These are phyloP conservation scores for Eustalomyia histrio DNA, from an alignment of 2,888 invertebrate species.

Conservation along the genomic window DNA sequence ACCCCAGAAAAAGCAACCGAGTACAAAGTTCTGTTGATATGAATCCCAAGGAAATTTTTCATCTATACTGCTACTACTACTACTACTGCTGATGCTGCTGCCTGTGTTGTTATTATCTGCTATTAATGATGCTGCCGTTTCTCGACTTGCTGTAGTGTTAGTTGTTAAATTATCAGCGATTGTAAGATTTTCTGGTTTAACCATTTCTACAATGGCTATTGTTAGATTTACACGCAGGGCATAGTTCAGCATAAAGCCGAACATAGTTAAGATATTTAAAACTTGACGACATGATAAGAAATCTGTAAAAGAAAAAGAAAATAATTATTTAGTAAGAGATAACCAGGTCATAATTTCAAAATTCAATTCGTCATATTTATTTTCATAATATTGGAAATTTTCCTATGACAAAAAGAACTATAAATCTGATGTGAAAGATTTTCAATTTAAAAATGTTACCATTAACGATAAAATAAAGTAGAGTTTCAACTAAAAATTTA, in stretches of 20 bases:
- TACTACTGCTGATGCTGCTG: background rate
- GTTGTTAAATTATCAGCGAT: slow-evolving; percentile 17
- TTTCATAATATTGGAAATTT: no score
- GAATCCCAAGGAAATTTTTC: slow-evolving; percentile 88
- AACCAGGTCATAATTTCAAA: no score
- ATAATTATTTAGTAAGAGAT: background rate
- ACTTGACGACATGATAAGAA: slow-evolving; percentile 89
- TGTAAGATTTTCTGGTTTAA: slow-evolving; percentile 74
- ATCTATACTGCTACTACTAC: background rate
- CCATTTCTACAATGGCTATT: slow-evolving; percentile 92
- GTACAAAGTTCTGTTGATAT: slow-evolving; percentile 88
- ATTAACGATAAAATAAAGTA: no score
- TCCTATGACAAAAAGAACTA: no score
- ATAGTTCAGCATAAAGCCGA: slow-evolving; percentile 95
- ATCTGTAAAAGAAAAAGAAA: slow-evolving; percentile 80
- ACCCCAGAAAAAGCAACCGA: slow-evolving; percentile 95
- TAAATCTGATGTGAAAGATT: no score
- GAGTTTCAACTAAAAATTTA: no score
- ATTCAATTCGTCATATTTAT: no score
- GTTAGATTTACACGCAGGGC: slow-evolving; percentile 92
- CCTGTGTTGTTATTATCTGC: background rate
- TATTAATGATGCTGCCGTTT: slow-evolving; percentile 29
- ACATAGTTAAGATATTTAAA: slow-evolving; percentile 90
- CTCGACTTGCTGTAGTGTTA: slow-evolving; percentile 36
- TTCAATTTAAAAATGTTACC: no score